phyloP scores from a whole-genome alignment of 2,797 vertebrate genomes.

The Hydrophis major region DNA sequence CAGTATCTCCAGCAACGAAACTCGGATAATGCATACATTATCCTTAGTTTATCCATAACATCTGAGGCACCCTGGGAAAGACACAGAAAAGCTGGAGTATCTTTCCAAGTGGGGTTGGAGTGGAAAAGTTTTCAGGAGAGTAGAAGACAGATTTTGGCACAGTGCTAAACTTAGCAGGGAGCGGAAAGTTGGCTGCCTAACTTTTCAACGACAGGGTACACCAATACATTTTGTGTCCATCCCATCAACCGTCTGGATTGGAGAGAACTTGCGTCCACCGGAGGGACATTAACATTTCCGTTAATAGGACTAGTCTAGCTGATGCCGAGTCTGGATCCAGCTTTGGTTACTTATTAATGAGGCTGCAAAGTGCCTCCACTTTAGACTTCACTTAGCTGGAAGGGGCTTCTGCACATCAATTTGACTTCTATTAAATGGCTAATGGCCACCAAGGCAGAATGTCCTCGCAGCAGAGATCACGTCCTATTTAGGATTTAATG shows the following conservation, averaged over 20 bases:
- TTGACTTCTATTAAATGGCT: slow-evolving; percentile 66
- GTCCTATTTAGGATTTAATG: slow-evolving; percentile 72
- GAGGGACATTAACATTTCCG: slow-evolving; percentile 63
- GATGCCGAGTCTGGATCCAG: slow-evolving; percentile 56
- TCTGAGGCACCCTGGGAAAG: not conserved
- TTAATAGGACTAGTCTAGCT: slow-evolving; percentile 66
- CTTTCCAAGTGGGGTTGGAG: not conserved
- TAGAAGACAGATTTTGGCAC: not conserved
- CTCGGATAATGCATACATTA: not conserved
- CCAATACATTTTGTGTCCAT: not conserved
- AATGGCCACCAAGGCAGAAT: slow-evolving; percentile 71
- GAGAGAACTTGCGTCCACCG: slow-evolving; percentile 50
- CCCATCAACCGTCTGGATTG: slow-evolving; percentile 41
- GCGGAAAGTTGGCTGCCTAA: not conserved
- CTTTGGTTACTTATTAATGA: slow-evolving; percentile 66
- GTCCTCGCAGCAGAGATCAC: slow-evolving; percentile 71
- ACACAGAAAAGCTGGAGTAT: not conserved
- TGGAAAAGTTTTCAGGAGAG: not conserved
- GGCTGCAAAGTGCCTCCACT: slow-evolving; percentile 64
- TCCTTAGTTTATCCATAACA: not conserved
- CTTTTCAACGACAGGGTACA: rapidly evolving
- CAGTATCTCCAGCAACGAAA: not conserved
- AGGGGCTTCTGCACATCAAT: slow-evolving; percentile 58
- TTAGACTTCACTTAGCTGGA: slow-evolving; percentile 63
- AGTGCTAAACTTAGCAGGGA: rapidly evolving